Conservation (phyloP, 2,888 invertebrate genomes). For the Andrena flavipes region DNA sequence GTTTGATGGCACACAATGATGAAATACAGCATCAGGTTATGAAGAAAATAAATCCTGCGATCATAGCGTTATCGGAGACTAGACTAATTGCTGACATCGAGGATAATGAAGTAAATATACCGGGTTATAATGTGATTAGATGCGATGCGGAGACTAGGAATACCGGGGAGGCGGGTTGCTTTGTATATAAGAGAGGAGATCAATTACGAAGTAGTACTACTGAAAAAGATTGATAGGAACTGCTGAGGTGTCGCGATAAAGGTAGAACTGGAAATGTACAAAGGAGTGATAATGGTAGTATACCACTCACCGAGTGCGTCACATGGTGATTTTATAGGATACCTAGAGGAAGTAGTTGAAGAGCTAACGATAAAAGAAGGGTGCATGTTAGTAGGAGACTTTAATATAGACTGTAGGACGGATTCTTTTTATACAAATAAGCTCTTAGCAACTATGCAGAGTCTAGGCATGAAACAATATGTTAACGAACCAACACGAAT, state of each 20-base stretch:
- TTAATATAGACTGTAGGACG: background rate
- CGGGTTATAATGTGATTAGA: background rate
- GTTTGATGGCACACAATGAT: constrained; percentile 4
- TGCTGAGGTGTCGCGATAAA: background rate
- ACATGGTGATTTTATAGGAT: background rate
- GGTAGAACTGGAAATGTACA: background rate
- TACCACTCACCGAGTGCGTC: constrained; percentile 1
- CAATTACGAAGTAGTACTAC: background rate
- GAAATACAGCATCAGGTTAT: background rate
- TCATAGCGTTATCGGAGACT: background rate
- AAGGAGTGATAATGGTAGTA: background rate
- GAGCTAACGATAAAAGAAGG: background rate
- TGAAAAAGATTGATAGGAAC: background rate
- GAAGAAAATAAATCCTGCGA: background rate
- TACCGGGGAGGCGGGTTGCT: background rate
- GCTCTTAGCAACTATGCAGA: background rate
- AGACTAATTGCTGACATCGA: background rate
- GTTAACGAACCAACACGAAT: background rate
- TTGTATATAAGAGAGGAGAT: background rate
- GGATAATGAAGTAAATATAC: background rate
- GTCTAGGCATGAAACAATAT: background rate
- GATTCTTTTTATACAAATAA: background rate
- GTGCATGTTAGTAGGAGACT: background rate
- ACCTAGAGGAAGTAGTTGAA: background rate
- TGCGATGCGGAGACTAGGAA: background rate